These are phyloP conservation scores for Amyelois transitella DNA, from an alignment of 1,140 invertebrate genomes.

Conservation along the genomic window DNA sequence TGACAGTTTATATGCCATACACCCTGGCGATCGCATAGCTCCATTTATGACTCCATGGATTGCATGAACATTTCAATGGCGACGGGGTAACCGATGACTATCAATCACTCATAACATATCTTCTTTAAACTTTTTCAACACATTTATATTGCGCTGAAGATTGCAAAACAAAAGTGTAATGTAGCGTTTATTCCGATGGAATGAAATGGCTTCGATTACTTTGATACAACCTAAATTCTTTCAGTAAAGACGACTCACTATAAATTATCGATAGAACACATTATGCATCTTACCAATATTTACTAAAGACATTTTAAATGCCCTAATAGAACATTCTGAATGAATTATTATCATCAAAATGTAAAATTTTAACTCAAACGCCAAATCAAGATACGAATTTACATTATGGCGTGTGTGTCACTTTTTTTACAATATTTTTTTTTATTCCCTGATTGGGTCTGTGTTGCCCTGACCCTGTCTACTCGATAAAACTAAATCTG, in stretches of 20 bases:
- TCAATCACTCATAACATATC: slow-evolving; percentile 13
- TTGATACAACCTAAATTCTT: slow-evolving; percentile 61
- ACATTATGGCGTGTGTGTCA: slow-evolving; percentile 74
- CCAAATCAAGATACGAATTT: slow-evolving; percentile 71
- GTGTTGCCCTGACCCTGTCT: slow-evolving; percentile 21
- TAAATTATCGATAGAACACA: slow-evolving; percentile 19
- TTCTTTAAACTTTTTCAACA: slow-evolving; percentile 8
- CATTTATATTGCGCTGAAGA: neutral
- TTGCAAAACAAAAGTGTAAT: slow-evolving; percentile 16
- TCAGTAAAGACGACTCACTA: slow-evolving; percentile 27
- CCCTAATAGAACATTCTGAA: slow-evolving; percentile 47
- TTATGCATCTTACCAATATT: slow-evolving; percentile 60
- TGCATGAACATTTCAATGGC: slow-evolving; percentile 53
- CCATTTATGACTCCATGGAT: slow-evolving; percentile 59
- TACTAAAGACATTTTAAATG: slow-evolving; percentile 68
- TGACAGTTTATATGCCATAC: slow-evolving; percentile 56
- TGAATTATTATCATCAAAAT: slow-evolving; percentile 60
- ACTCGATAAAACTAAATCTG: neutral
- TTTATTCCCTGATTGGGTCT: slow-evolving; percentile 21
- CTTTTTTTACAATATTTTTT: slow-evolving; percentile 62
- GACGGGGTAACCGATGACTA: slow-evolving; percentile 41
- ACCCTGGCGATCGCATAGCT: slow-evolving; percentile 53
- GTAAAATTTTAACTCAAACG: slow-evolving; percentile 67
- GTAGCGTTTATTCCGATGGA: slow-evolving; percentile 44
- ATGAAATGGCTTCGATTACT: slow-evolving; percentile 68